Percentiles rank a stretch among this genome's conserved stretches.
These are phyloP conservation scores for Chloroclystis v-ata DNA, from an alignment of 2,888 invertebrate species.

Conservation along the genomic window DNA sequence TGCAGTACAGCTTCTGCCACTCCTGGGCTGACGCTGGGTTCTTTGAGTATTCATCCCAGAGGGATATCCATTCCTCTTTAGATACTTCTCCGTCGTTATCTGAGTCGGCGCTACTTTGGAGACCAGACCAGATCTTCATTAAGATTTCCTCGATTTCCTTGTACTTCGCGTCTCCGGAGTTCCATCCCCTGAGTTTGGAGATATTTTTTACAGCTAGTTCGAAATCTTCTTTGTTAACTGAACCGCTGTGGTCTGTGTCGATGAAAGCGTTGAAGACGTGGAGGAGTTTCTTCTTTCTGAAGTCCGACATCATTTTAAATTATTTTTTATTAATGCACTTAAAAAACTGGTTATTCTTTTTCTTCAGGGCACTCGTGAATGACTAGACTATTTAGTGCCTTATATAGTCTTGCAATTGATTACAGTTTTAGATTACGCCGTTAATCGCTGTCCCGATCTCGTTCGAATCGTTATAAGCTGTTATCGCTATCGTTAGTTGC, in stretches of 20 bases:
- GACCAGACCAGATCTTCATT: background rate
- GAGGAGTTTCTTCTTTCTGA: slow-evolving; percentile 89
- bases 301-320: background rate
- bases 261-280: slow-evolving; percentile 93
- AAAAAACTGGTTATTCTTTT: too few relatives aligned
- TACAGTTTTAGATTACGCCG: slow-evolving; percentile 23
- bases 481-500: slow-evolving; percentile 26
- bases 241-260: slow-evolving; percentile 92
- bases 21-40: slow-evolving; percentile 82
- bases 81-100: slow-evolving; percentile 92
- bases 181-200: slow-evolving; percentile 78
- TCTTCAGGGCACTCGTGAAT: too few relatives aligned
- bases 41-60: slow-evolving; percentile 81
- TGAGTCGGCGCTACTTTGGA: slow-evolving; percentile 85
- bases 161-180: slow-evolving; percentile 82
- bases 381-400: slow-evolving; percentile 22
- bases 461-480: slow-evolving; percentile 20
- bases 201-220: slow-evolving; percentile 80
- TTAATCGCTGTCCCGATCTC: slow-evolving; percentile 26
- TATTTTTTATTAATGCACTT: background rate
- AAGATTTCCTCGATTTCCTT: slow-evolving; percentile 81
- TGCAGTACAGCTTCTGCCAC: slow-evolving; percentile 91
- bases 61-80: slow-evolving; percentile 90
- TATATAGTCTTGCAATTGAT: slow-evolving; percentile 34
- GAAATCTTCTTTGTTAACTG: slow-evolving; percentile 92